Base-by-base conservation (phyloP, 2,113 vertebrate genomes). In the Epinephelus moara region DNA sequence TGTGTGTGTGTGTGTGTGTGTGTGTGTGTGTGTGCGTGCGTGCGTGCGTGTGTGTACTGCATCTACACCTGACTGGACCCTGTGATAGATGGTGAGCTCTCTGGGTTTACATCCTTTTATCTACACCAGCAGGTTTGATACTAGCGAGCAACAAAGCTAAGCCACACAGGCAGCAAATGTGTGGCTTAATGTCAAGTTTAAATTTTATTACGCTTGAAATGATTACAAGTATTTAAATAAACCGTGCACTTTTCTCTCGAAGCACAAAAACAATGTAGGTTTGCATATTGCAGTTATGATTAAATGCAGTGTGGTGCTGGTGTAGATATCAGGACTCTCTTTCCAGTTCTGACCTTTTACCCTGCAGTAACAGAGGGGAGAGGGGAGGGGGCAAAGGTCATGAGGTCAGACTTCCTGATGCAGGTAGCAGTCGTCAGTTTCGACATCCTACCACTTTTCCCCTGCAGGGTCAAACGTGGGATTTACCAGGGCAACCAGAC, bases 351-450 rank as follows among this genome's bases (percentile, higher is more conserved):
- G 69, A 85, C 78, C 60, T 72, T 71, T 56, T 30, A 47, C 67
- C 71, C 75, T 63, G 67, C 49, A 60, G 70, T 23, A 42, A 67
- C 52, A 55, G 61, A 57, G 13, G 14, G 37, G 15, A 50, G 45
- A 37, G 33, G 21, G 53, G 67, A 9, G n/a, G 59, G 52, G 77
- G 15, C 57, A 56, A 81, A 74, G 67, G 67, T 70, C 71, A 67
- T n/a, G 71, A 87, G 73, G 86, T 90, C 53, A 17, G 42, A 83
- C 86, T 75, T 87, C 76, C 17, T 67, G 80, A 82, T 75, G 53
- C 37, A 88, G 82, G 80, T 61, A 80, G 78, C 78, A 81, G 67
- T 77, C 4, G 6, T 86, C 73, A 55, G 55, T 77, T 62, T 78
- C 49, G 62, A 59, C 62, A 80, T 30, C 56, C 23, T 50, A 37